phyloP scores from a whole-genome alignment of 2,113 vertebrate species.

The Regulus satrapa region DNA sequence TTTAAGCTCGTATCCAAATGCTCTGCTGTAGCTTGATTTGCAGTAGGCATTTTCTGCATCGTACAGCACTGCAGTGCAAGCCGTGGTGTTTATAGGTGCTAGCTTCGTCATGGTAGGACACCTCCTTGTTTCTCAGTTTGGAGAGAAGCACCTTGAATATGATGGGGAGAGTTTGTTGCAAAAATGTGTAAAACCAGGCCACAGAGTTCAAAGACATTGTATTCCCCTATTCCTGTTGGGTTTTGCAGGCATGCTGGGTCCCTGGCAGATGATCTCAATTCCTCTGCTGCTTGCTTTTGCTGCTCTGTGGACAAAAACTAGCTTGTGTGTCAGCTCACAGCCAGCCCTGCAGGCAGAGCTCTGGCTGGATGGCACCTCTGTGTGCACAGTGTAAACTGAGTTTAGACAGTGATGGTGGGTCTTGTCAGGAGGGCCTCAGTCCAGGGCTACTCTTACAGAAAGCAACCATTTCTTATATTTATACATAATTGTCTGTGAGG shows the following conservation, averaged over 20 bases:
- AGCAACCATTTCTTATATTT: neutral
- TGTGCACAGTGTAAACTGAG: fast-evolving
- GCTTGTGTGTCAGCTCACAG: neutral
- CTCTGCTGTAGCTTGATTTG: neutral
- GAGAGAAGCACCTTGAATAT: neutral
- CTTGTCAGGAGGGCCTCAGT: neutral
- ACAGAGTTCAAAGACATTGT: neutral
- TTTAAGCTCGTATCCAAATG: neutral
- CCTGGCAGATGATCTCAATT: neutral
- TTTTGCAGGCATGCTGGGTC: neutral
- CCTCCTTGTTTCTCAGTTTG: neutral
- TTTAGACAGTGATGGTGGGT: neutral
- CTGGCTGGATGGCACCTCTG: neutral
- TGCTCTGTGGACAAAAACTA: neutral
- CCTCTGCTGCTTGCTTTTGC: neutral
- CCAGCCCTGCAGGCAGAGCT: neutral
- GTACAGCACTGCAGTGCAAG: neutral
- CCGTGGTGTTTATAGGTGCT: neutral
- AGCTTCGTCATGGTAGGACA: neutral
- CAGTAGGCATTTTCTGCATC: neutral
- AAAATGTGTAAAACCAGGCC: neutral
- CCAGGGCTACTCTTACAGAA: neutral
- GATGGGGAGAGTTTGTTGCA: neutral
- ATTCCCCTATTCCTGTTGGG: neutral
- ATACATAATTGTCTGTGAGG: neutral